A percentile compares a stretch with the other conserved stretches of the same genome.
Conservation (phyloP, 2,888 invertebrate species). For the Phasia obesa region DNA sequence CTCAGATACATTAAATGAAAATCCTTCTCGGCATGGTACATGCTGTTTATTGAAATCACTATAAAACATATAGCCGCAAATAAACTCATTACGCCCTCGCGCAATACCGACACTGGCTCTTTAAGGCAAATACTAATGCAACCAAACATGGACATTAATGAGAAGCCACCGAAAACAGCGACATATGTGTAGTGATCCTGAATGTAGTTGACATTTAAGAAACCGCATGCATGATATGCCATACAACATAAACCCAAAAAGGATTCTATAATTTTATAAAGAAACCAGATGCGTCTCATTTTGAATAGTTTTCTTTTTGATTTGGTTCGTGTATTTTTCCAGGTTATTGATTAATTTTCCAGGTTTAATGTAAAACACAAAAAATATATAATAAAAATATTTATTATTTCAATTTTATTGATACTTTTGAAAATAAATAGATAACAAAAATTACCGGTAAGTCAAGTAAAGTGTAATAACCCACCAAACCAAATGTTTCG, state of each 20-base stretch:
- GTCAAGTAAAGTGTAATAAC: no score
- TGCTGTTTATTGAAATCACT: slow-evolving; percentile 72
- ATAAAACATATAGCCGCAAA: slow-evolving; percentile 72
- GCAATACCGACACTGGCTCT: slow-evolving; percentile 64
- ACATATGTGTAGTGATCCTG: slow-evolving; percentile 76
- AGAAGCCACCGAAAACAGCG: slow-evolving; percentile 75
- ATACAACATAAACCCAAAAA: slow-evolving; percentile 73
- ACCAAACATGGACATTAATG: slow-evolving; percentile 74
- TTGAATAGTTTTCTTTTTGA: slow-evolving; percentile 43
- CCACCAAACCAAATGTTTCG: no score
- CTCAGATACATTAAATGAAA: slow-evolving; percentile 75
- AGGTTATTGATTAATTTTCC: not conserved
- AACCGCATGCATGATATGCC: slow-evolving; percentile 75
- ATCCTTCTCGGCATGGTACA: slow-evolving; percentile 76
- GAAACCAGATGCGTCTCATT: slow-evolving; percentile 76
- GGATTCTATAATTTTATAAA: slow-evolving; percentile 74
- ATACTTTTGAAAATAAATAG: no score
- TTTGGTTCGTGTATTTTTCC: slow-evolving; percentile 29
- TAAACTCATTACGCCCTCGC: slow-evolving; percentile 72
- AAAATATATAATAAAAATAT: no score
- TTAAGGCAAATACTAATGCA: slow-evolving; percentile 72
- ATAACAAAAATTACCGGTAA: no score
- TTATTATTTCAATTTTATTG: no score
- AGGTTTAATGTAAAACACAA: not conserved
- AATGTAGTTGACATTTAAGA: slow-evolving; percentile 73